phyloP scores from a whole-genome alignment of 2,888 invertebrate species.

The Amphimallon solstitiale region DNA sequence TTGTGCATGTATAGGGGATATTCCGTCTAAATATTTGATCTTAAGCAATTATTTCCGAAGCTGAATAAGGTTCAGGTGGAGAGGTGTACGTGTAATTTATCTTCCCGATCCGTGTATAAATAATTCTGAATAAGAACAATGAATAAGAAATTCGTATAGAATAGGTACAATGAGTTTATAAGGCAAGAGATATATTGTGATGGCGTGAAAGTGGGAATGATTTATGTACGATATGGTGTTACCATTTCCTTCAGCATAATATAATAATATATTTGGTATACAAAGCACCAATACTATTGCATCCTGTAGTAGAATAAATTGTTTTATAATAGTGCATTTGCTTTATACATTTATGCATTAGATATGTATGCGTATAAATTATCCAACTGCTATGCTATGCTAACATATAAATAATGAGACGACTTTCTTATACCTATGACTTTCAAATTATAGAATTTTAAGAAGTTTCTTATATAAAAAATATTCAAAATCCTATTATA shows the following conservation, averaged over 20 bases:
- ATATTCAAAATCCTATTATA: no score
- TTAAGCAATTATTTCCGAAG: constrained; percentile 21
- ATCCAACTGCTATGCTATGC: no score
- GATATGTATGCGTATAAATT: no score
- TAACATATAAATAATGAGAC: no score
- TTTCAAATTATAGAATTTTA: no score
- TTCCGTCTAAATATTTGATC: constrained; percentile 26
- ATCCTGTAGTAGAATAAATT: no score
- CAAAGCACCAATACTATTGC: constrained; percentile 7
- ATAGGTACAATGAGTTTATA: constrained; percentile 25
- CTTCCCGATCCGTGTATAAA: constrained; percentile 28
- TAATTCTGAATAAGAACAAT: constrained; percentile 35
- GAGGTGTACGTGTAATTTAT: constrained; percentile 21
- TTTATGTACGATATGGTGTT: constrained; percentile 32
- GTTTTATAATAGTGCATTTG: no score
- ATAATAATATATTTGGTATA: constrained; percentile 25
- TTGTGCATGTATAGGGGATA: no score
- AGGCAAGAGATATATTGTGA: constrained; percentile 31
- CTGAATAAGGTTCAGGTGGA: constrained; percentile 20
- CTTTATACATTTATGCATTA: no score
- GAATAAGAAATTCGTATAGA: constrained; percentile 32
- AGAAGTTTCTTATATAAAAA: no score
- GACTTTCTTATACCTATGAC: no score
- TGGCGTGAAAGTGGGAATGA: constrained; percentile 26
- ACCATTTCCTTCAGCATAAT: constrained; percentile 27